Conservation (phyloP, 2,888 invertebrate genomes). For the Chaetogeoica ovagalla region DNA sequence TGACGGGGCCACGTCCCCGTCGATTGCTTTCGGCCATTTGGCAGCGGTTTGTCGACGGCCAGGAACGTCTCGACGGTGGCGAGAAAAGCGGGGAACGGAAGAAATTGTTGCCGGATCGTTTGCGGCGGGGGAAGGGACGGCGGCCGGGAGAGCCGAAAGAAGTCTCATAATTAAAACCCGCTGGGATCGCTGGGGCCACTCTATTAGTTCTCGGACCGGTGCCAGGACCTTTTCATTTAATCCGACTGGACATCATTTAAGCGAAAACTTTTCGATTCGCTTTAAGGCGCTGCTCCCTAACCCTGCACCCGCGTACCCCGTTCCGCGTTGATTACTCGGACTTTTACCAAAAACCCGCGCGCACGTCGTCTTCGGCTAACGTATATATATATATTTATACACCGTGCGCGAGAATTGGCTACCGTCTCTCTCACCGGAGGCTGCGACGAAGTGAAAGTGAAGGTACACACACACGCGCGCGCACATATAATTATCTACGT, state of each 20-base stretch:
- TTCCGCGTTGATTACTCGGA: constrained; percentile 50
- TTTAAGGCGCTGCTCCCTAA: background rate
- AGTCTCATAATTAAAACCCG: constrained; percentile 51
- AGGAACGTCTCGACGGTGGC: background rate
- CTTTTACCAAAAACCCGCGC: constrained; percentile 46
- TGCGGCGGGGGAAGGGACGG: background rate
- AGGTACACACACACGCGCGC: background rate
- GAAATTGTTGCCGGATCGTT: no score
- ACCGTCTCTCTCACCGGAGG: background rate
- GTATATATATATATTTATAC: background rate
- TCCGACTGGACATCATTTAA: constrained; percentile 53
- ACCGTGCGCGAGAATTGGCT: background rate
- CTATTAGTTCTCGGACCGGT: constrained; percentile 51
- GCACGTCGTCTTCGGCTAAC: background rate
- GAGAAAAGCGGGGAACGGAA: background rate
- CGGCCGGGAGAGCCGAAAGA: background rate
- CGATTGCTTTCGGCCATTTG: constrained; percentile 43
- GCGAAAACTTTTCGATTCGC: constrained; percentile 52
- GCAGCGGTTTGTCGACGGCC: constrained; percentile 21
- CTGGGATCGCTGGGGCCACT: constrained; percentile 44
- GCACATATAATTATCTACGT: constrained; percentile 38
- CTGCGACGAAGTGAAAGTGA: background rate
- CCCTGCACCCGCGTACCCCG: background rate
- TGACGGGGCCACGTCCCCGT: constrained; percentile 9
- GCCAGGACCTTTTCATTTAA: constrained; percentile 53